These are phyloP conservation scores for Crotalus tigris DNA, from an alignment of 2,113 vertebrate genomes.

Conservation along the genomic window DNA sequence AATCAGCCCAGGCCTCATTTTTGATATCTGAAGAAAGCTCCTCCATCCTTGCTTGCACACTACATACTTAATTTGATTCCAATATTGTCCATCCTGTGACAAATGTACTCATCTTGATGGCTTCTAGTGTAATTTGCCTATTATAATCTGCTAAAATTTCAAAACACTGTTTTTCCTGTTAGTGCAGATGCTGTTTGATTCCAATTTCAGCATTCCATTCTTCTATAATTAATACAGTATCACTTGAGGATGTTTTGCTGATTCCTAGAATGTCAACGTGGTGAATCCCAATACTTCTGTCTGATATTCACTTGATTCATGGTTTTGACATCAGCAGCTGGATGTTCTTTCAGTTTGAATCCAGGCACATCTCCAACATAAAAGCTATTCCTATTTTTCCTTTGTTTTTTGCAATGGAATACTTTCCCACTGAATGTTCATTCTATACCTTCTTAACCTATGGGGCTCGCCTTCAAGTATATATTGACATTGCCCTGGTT, in stretches of 20 bases:
- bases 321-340: background rate
- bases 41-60: background rate
- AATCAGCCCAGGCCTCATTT: background rate
- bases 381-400: background rate
- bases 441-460: background rate
- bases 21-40: background rate
- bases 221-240: background rate
- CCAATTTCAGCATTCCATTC: background rate
- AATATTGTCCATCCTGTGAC: background rate
- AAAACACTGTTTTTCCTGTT: background rate
- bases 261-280: background rate
- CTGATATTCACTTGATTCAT: background rate
- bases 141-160: background rate
- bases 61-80: background rate
- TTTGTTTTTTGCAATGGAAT: background rate
- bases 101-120: background rate
- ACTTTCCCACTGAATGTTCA: background rate
- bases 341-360: background rate
- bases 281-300: background rate
- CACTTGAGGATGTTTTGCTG: background rate
- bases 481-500: background rate
- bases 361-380: background rate
- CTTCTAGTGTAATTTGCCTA: background rate
- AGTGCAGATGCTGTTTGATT: background rate
- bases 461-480: background rate